Base-by-base conservation (phyloP, 2,888 invertebrate species). In the Mellilla xanthometata region DNA sequence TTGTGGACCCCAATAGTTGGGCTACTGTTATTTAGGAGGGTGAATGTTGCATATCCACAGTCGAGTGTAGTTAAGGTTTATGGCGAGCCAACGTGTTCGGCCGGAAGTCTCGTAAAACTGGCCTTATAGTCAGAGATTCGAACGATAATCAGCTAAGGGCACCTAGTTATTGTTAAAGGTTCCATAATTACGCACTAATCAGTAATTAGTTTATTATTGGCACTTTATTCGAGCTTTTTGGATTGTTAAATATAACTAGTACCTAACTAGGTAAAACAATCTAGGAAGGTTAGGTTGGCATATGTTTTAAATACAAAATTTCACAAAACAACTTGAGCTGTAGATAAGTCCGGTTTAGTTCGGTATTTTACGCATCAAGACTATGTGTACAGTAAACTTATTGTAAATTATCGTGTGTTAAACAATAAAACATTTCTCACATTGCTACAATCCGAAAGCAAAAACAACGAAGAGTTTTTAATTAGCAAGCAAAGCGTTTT, bases 91-190 rank as follows among this genome's bases (percentile, higher is more conserved):
- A 71, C 62, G 76, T 41, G 76, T 68, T 73, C 72, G 74, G 72
- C 76, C 86, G 87, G 88, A 89, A 84, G 74, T 76, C 73, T 73
- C 75, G 68, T 87, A 85, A 48, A 83, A 70, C 72, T 65, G 57
- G 66, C 72, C 69, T 74, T 80, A 75, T 72, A 73, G 68, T 35
- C 47, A 76, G 87, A 76, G 87, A 85, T 85, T 81, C 70, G 65
- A 60, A 68, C 72, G 85, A 86, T 88, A 86, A 80, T 78, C 72
- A 76, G 80, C 79, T 84, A 81, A 76, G 81, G 70, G 76, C 79
- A 80, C 78, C 87, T 86, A 80, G 85, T 89, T 88, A 85, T 80
- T 80, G 68, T 82, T 80, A 85, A 87, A 78, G 73, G 79, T 72
- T 80, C 75, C 74, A 77, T 85, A 80, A 84, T 81, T 78, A 76